phyloP scores from a whole-genome alignment of 2,888 invertebrate genomes.

The Heterodera filipjevi region DNA sequence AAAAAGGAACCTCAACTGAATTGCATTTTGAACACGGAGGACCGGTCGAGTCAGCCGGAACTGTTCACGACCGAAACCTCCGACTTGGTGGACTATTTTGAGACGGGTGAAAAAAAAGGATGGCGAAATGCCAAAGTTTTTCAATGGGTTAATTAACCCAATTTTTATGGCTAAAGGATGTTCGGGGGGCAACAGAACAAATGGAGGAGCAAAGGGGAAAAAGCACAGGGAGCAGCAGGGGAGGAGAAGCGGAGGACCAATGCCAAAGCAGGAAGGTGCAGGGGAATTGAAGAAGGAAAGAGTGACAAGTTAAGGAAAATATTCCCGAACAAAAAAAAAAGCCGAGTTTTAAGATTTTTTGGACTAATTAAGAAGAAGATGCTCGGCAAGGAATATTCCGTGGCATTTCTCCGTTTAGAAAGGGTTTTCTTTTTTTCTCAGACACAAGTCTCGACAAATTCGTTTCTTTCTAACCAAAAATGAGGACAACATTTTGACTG shows the following conservation, averaged over 20 bases:
- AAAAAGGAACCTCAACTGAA: constrained; percentile 58
- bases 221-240: neutral
- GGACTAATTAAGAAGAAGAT: too few relatives aligned
- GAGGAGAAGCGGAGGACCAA: neutral
- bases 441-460: too few relatives aligned
- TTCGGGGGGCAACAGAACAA: neutral
- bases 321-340: too few relatives aligned
- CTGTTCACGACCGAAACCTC: constrained; percentile 62
- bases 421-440: too few relatives aligned
- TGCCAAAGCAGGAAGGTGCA: constrained; percentile 4
- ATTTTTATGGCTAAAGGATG: neutral
- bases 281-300: neutral
- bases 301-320: too few relatives aligned
- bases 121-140: neutral
- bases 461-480: too few relatives aligned
- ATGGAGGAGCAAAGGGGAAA: neutral
- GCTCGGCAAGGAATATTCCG: too few relatives aligned
- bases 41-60: constrained; percentile 57
- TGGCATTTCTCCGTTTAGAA: too few relatives aligned
- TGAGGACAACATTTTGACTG: too few relatives aligned
- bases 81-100: constrained; percentile 65
- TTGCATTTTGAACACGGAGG: constrained; percentile 64
- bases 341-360: too few relatives aligned
- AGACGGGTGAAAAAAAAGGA: constrained; percentile 43
- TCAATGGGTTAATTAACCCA: neutral